These are phyloP conservation scores for Silurus lanzhouensis DNA, from an alignment of 2,797 vertebrate genomes.

Conservation along the genomic window DNA sequence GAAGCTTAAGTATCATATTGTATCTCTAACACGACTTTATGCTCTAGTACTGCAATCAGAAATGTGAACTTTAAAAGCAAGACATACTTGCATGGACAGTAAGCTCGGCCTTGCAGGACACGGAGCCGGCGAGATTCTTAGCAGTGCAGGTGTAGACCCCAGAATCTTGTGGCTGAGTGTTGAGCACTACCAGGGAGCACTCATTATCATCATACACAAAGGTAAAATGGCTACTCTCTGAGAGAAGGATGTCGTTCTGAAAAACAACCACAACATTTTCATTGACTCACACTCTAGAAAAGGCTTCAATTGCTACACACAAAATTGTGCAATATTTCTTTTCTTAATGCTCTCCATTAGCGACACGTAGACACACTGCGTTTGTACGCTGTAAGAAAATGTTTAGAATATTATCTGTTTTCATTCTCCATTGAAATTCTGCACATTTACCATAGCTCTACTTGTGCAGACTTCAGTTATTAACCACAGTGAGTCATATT, in stretches of 20 bases:
- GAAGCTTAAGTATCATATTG: neutral
- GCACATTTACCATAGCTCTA: neutral
- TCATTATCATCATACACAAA: slow-evolving; percentile 96
- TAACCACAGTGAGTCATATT: slow-evolving; percentile 37
- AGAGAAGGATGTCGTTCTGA: slow-evolving; percentile 86
- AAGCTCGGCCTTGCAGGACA: slow-evolving; percentile 96
- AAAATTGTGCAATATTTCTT: neutral
- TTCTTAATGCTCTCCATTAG: neutral
- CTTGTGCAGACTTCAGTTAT: slow-evolving; percentile 36
- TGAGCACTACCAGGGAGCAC: slow-evolving; percentile 92
- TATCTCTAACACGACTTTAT: neutral
- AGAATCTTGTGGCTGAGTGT: slow-evolving; percentile 79
- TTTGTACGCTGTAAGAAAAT: neutral
- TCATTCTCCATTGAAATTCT: slow-evolving; percentile 21
- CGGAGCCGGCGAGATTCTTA: slow-evolving; percentile 88
- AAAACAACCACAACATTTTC: slow-evolving; percentile 43
- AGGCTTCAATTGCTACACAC: neutral
- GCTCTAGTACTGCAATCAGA: neutral
- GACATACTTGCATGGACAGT: slow-evolving; percentile 81
- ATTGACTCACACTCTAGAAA: neutral
- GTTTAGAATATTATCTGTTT: neutral
- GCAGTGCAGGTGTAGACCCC: slow-evolving; percentile 95
- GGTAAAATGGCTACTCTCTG: slow-evolving; percentile 90
- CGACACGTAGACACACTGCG: neutral
- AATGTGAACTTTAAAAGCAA: neutral